Percentiles rank a stretch among this genome's conserved stretches.
These are phyloP conservation scores for Xenopus borealis DNA, from an alignment of 2,113 vertebrate genomes.

Conservation along the genomic window DNA sequence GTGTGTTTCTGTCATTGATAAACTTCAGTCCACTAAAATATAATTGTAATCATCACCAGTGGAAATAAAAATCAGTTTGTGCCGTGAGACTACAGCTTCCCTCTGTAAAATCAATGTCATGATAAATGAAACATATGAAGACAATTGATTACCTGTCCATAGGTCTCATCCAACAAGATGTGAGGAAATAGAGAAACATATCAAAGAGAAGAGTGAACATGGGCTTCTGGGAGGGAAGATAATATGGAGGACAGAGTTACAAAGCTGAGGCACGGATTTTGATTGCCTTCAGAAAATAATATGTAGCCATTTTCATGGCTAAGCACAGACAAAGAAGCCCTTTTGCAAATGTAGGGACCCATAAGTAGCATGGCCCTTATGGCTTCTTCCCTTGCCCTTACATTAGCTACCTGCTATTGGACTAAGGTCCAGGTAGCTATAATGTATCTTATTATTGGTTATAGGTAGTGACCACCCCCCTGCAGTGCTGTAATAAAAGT, in stretches of 20 bases:
- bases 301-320: too few species aligned
- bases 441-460: too few species aligned
- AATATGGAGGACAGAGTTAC: background rate
- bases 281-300: too few species aligned
- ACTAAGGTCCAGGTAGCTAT: too few species aligned
- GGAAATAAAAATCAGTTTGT: constrained; percentile 6
- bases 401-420: too few species aligned
- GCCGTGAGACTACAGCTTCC: background rate
- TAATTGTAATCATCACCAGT: constrained; percentile 9
- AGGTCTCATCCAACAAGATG: background rate
- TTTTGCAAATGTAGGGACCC: too few species aligned
- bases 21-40: background rate
- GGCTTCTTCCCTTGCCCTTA: too few species aligned
- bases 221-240: background rate
- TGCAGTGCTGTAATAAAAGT: too few species aligned
- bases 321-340: too few species aligned
- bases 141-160: constrained; percentile 19
- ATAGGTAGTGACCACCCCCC: too few species aligned
- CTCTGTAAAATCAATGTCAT: constrained; percentile 10
- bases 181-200: constrained; percentile 7
- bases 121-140: constrained; percentile 27
- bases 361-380: too few species aligned
- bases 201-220: background rate
- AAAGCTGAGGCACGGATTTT: too few species aligned
- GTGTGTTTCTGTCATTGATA: constrained; percentile 1